A percentile compares a stretch with the other conserved stretches of the same genome.
Evolutionary conservation across 2,113 vertebrate genomes (phyloP).

Genomic region (Pluvianellus socialis): DNA sequence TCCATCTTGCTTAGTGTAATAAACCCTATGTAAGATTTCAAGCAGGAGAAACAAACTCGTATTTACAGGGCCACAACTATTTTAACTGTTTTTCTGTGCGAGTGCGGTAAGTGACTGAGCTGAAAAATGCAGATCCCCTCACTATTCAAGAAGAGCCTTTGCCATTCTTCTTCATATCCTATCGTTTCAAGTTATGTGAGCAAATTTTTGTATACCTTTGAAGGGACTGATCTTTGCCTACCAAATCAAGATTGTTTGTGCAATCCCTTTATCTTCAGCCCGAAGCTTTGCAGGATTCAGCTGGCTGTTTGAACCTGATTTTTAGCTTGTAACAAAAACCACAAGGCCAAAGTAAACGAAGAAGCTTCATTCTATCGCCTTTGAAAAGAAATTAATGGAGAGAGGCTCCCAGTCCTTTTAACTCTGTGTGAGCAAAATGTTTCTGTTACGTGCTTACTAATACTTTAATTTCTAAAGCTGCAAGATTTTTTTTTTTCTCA

Average conservation of each 20-base stretch:
- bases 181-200: background rate
- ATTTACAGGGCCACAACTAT: background rate
- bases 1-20: background rate
- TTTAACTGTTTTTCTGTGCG: background rate
- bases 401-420: background rate
- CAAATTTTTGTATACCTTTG: background rate
- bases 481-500: background rate
- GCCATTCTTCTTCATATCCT: background rate
- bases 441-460: background rate
- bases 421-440: background rate
- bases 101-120: background rate
- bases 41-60: background rate
- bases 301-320: background rate
- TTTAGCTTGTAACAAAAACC: background rate
- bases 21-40: background rate
- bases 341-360: background rate
- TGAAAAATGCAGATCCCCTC: background rate
- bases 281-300: background rate
- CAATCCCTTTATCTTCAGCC: background rate
- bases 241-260: background rate
- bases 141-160: background rate
- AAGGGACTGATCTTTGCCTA: background rate
- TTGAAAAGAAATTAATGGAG: background rate
- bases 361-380: background rate
- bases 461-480: background rate